Conservation (phyloP, 2,888 invertebrate species). For the Drosophila demipolita region DNA sequence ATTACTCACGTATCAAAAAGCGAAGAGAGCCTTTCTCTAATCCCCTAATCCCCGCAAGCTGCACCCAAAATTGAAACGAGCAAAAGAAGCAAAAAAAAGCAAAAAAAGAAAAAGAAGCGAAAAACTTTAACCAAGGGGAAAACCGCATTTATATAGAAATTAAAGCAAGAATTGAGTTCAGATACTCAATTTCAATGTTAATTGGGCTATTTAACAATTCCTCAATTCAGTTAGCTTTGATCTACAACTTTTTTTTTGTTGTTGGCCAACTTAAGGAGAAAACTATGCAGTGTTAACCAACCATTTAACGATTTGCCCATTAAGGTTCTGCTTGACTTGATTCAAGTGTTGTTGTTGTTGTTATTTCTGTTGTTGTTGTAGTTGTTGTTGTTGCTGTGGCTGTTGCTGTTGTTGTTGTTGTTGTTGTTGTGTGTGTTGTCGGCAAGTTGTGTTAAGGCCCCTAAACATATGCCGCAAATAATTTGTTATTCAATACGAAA, state of each 20-base stretch:
- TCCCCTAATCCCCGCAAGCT: constrained; percentile 62
- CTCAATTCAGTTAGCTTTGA: constrained; percentile 47
- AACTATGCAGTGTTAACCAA: constrained; percentile 45
- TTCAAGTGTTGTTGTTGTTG: constrained; percentile 10
- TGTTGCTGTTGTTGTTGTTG: too few relatives aligned
- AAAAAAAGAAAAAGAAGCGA: neutral
- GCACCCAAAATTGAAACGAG: constrained; percentile 33
- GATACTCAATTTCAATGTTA: constrained; percentile 9
- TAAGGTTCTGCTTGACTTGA: constrained; percentile 30
- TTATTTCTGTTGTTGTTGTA: neutral
- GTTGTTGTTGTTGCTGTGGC: neutral
- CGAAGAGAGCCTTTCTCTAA: constrained; percentile 35
- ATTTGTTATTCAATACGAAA: constrained; percentile 79
- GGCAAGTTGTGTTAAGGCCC: constrained; percentile 33
- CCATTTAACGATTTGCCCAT: constrained; percentile 46
- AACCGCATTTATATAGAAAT: constrained; percentile 16
- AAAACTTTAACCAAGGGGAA: constrained; percentile 19
- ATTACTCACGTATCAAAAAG: constrained; percentile 63
- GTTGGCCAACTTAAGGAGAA: constrained; percentile 29
- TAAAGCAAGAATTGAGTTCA: constrained; percentile 14
- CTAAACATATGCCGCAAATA: constrained; percentile 73
- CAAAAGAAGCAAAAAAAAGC: neutral
- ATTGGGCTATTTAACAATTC: constrained; percentile 35
- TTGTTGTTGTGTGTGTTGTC: neutral
- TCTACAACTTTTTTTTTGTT: constrained; percentile 35